These are phyloP conservation scores for Heliconius hewitsoni DNA, from an alignment of 1,140 invertebrate genomes.

Conservation along the genomic window DNA sequence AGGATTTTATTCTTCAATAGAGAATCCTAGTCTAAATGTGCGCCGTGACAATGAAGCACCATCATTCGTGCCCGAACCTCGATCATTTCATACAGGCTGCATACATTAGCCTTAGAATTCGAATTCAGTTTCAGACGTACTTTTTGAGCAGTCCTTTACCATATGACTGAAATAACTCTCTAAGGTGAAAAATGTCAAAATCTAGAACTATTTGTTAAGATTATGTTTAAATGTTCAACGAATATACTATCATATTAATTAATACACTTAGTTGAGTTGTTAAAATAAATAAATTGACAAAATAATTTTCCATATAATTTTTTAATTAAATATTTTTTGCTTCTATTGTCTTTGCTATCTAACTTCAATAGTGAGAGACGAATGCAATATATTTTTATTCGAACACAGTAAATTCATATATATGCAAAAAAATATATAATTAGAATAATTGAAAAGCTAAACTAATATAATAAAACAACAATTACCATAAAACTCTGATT, in stretches of 20 bases:
- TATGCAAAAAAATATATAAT: neutral
- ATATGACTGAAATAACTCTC: constrained; percentile 1
- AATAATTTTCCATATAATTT: too few relatives aligned
- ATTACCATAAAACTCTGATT: constrained; percentile 29
- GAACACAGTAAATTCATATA: neutral
- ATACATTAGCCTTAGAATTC: neutral
- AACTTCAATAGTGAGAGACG: too few relatives aligned
- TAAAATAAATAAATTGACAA: too few relatives aligned
- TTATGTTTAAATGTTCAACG: neutral
- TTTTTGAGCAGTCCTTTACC: neutral
- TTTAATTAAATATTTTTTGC: too few relatives aligned
- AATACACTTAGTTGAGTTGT: too few relatives aligned
- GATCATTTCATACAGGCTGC: constrained; percentile 5
- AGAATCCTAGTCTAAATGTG: neutral
- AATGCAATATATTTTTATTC: too few relatives aligned
- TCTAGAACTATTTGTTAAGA: neutral
- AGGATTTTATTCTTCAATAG: neutral
- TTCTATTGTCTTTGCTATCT: too few relatives aligned
- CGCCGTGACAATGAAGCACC: neutral
- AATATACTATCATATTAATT: too few relatives aligned
- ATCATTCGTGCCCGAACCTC: neutral
- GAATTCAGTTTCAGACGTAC: neutral
- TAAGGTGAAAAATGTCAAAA: neutral
- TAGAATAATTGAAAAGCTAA: neutral
- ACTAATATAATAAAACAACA: neutral